phyloP scores from a whole-genome alignment of 1,140 invertebrate species.

The Ephestia elutella region DNA sequence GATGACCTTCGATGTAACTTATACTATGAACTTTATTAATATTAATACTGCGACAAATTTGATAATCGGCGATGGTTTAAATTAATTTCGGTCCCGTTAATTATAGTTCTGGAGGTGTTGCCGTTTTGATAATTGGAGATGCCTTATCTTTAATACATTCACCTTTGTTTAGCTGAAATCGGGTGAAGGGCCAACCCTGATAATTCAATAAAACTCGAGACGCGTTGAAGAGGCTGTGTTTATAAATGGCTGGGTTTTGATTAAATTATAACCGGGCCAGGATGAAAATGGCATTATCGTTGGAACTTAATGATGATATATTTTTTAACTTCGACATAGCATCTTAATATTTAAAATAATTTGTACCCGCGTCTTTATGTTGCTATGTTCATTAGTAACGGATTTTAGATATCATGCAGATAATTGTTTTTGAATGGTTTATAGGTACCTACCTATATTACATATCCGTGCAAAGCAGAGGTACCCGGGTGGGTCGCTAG shows the following conservation, averaged over 20 bases:
- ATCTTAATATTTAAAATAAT: too few species aligned
- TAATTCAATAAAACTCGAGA: neutral
- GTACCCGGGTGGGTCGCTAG: too few species aligned
- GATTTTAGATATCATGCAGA: too few species aligned
- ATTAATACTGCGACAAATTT: conserved; percentile 10
- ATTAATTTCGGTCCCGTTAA: conserved; percentile 10
- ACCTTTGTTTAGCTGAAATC: neutral
- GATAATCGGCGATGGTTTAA: conserved; percentile 8
- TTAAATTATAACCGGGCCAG: neutral
- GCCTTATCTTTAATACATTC: conserved; percentile 6
- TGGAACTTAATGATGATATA: too few species aligned
- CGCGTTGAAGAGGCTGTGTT: neutral
- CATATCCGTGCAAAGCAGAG: too few species aligned
- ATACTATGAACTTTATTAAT: conserved; percentile 6
- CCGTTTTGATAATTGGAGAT: conserved; percentile 2
- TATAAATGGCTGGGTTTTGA: neutral
- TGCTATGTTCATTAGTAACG: too few species aligned
- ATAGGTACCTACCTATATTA: too few species aligned
- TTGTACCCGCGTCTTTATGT: too few species aligned
- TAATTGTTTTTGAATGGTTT: too few species aligned
- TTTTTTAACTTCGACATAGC: too few species aligned
- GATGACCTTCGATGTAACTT: neutral
- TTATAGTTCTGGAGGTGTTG: conserved; percentile 5
- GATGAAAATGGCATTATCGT: too few species aligned
- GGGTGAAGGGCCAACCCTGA: neutral